phyloP scores from a whole-genome alignment of 1,140 invertebrate species.

The Drosophila punjabiensis region DNA sequence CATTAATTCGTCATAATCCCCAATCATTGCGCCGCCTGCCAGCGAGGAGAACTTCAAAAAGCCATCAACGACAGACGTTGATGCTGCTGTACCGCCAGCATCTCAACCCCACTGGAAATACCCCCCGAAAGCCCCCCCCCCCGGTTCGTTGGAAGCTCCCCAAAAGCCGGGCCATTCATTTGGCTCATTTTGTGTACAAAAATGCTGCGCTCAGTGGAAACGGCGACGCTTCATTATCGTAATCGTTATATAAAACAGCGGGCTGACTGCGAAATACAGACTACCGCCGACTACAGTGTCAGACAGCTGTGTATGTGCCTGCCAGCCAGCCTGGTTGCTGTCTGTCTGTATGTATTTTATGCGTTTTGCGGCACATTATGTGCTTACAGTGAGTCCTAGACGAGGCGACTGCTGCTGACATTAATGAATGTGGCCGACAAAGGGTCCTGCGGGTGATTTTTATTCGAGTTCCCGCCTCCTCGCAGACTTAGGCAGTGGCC shows the following conservation, averaged over 20 bases:
- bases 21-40: constrained; percentile 75
- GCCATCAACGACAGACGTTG: constrained; percentile 81
- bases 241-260: constrained; percentile 83
- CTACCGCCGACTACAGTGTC: constrained; percentile 56
- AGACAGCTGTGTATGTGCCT: constrained; percentile 46
- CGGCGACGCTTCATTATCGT: constrained; percentile 80
- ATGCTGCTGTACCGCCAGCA: constrained; percentile 36
- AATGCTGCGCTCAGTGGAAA: constrained; percentile 80
- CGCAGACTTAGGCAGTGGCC: constrained; percentile 35
- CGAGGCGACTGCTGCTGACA: constrained; percentile 59
- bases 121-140: background rate
- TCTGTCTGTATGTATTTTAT: constrained; percentile 66
- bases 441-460: constrained; percentile 75
- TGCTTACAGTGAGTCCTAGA: constrained; percentile 66
- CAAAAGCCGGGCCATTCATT: constrained; percentile 69
- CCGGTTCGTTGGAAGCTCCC: background rate
- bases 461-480: constrained; percentile 53
- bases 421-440: constrained; percentile 76
- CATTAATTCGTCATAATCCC: constrained; percentile 85
- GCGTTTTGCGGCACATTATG: constrained; percentile 78
- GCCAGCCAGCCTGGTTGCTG: constrained; percentile 18
- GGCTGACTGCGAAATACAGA: constrained; percentile 65
- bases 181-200: constrained; percentile 82
- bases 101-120: background rate
- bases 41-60: constrained; percentile 78